Evolutionary conservation across 2,113 vertebrate species (phyloP).

Genomic region (Entelurus aequoreus): DNA sequence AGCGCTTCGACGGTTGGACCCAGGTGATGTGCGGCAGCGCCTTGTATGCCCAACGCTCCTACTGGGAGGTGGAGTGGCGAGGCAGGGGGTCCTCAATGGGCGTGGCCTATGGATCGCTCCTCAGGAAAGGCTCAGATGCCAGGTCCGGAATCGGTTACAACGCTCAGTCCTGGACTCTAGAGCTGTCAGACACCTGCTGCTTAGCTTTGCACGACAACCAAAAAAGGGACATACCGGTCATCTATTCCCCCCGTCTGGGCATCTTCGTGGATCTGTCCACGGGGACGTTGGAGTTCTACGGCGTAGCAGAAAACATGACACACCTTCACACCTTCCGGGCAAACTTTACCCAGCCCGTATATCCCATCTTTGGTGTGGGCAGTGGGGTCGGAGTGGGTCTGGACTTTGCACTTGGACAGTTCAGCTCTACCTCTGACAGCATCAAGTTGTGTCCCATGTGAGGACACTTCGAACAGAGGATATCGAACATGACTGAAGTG

Average conservation of each 20-base stretch:
- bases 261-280: constrained; percentile 67
- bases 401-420: constrained; percentile 73
- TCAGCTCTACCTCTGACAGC: constrained; percentile 65
- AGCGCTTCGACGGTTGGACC: constrained; percentile 74
- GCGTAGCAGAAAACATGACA: constrained; percentile 68
- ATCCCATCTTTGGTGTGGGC: constrained; percentile 69
- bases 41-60: constrained; percentile 66
- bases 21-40: constrained; percentile 71
- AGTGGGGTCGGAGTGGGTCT: constrained; percentile 70
- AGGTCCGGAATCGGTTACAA: constrained; percentile 76
- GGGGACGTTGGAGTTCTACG: constrained; percentile 71
- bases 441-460: constrained; percentile 71
- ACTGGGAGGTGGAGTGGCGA: constrained; percentile 77
- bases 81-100: constrained; percentile 74
- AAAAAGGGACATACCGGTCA: constrained; percentile 70
- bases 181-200: constrained; percentile 79
- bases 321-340: constrained; percentile 71
- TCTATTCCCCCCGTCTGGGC: constrained; percentile 72
- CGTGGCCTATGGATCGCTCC: constrained; percentile 66
- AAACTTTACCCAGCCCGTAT: constrained; percentile 69
- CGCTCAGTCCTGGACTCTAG: constrained; percentile 78
- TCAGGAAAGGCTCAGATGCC: constrained; percentile 70
- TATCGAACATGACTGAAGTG: background rate
- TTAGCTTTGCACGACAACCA: constrained; percentile 76
- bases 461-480: constrained; percentile 5